Evolutionary conservation across 2,797 vertebrate species (phyloP), one percentile per base, ranked within the genome.

Genomic region (Tangara arthus): DNA sequence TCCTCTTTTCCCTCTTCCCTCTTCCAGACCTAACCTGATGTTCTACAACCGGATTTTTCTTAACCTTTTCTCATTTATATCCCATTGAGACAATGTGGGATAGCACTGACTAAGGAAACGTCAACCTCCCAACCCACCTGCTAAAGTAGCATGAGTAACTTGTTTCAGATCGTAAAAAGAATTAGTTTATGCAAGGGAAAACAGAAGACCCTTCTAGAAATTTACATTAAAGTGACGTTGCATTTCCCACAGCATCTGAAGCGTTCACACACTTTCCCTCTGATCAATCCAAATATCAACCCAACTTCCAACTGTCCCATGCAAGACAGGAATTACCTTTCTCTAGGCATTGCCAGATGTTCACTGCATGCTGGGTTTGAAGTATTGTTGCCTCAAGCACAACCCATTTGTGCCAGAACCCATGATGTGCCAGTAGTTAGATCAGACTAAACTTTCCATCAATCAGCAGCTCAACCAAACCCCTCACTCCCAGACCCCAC

Each of bases 51-150:
- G 1, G 55, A 61, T 59, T 89, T 89, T 90, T 76, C 79, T 42
- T 91, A 52, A 89, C 92, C 81, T 90, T 94, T 96, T 87, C 71
- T 91, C 14, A 0, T 70, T 86, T 69, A 30, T 78, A 50, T 84
- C 3, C 1, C 12, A 11, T 22, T 27, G 32, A 60, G 61, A 66
- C 19, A 78, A 39, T 5, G 42, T 27, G 26, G 20, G 26, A 65
- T 53, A 57, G 53, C 15, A 34, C 34, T 59, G 28, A 41, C 68
- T 35, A 61, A 92, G 41, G 20, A 77, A 84, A 96, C 32, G 37
- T 15, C 57, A 82, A 2, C 23, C 26, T 87, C 35, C 27, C 32
- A 76, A 5, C 17, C 10, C 18, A 52, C 39, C 12, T 11, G 41
- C 6, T 47, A 44, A 79, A 85, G 56, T 3, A 66, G 44, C 17